A percentile compares a stretch with the other conserved stretches of the same genome.
phyloP scores from a whole-genome alignment of 2,113 vertebrate species.

The Meles meles region DNA sequence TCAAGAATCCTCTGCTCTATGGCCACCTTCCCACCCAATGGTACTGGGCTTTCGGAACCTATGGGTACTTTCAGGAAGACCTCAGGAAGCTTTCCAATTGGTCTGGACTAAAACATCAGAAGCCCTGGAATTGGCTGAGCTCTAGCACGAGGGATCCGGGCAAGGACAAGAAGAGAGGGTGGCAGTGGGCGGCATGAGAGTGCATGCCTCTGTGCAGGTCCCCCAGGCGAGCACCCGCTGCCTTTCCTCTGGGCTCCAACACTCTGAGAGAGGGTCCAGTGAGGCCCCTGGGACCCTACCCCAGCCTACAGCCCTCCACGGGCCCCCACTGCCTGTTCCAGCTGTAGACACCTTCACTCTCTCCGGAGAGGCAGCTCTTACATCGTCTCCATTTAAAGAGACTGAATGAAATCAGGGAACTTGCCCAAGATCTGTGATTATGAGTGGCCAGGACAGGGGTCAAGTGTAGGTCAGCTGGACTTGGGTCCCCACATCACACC shows the following conservation, averaged over 20 bases:
- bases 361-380: not conserved
- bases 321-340: rapidly evolving
- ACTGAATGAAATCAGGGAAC: not conserved
- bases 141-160: not conserved
- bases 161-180: not conserved
- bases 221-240: not conserved
- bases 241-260: not conserved
- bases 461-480: not conserved
- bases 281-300: not conserved
- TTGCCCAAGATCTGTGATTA: not conserved
- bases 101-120: not conserved
- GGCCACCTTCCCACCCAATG: not conserved
- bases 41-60: not conserved
- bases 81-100: not conserved
- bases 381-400: not conserved
- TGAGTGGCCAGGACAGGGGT: not conserved
- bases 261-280: not conserved
- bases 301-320: not conserved
- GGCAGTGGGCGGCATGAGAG: not conserved
- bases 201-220: rapidly evolving
- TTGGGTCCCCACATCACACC: not conserved
- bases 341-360: not conserved
- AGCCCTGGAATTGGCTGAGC: not conserved
- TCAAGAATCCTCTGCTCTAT: rapidly evolving
- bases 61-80: not conserved